phyloP scores from a whole-genome alignment of 30 jellyfish, hydroid and myxozoan species.

The Clytia hemisphaerica region DNA sequence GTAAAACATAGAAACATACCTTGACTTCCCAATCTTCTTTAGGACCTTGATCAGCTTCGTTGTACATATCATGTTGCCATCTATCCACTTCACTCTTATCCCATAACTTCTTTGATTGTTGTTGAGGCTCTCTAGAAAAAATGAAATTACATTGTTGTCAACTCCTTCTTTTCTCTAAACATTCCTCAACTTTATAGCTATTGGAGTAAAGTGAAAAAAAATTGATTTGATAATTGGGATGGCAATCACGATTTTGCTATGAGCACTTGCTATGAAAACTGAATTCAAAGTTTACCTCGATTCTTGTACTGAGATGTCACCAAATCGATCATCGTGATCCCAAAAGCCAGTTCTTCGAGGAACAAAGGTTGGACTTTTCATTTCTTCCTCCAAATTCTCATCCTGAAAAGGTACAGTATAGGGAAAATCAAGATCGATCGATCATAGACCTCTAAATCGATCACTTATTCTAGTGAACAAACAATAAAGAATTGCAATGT shows the following conservation, averaged over 20 bases:
- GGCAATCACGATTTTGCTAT: background rate
- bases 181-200: background rate
- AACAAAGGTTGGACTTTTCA: constrained; percentile 53
- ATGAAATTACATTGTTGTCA: background rate
- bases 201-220: background rate
- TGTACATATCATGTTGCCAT: constrained; percentile 70
- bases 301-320: constrained; percentile 43
- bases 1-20: constrained; percentile 16
- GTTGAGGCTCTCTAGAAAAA: constrained; percentile 27
- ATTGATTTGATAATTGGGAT: background rate
- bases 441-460: no score
- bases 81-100: constrained; percentile 43
- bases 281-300: no score
- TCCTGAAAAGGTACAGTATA: no score
- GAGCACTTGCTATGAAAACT: background rate
- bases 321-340: constrained; percentile 84
- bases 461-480: no score
- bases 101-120: constrained; percentile 48
- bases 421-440: no score
- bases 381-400: no score
- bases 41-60: constrained; percentile 70
- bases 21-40: constrained; percentile 63
- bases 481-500: no score
- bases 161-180: background rate
- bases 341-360: constrained; percentile 83